Evolutionary conservation across 2,888 invertebrate species (phyloP).

Genomic region (Tinea trinotella): DNA sequence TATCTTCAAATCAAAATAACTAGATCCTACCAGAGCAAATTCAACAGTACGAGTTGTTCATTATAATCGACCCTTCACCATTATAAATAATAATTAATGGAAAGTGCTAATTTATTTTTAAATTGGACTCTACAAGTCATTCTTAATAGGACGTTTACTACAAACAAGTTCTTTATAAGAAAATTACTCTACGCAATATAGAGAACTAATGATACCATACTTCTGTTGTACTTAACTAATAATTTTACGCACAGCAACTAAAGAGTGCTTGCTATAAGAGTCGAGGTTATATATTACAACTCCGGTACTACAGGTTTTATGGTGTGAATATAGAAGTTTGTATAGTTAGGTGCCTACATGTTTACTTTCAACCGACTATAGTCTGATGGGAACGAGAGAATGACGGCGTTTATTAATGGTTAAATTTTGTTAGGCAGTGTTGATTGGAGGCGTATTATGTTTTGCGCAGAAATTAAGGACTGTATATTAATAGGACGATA

Average conservation of each 20-base stretch:
- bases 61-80: too few relatives aligned
- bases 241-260: not conserved
- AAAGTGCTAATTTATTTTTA: not conserved
- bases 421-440: conserved; percentile 22
- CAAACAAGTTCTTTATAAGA: conserved; percentile 48
- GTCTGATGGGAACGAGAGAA: conserved; percentile 31
- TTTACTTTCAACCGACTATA: conserved; percentile 24
- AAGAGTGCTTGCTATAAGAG: not conserved
- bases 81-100: too few relatives aligned
- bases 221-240: conserved; percentile 9
- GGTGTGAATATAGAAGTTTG: conserved; percentile 16
- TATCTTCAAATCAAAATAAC: too few relatives aligned
- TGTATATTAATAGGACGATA: conserved; percentile 6
- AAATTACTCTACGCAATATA: conserved; percentile 36
- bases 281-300: conserved; percentile 17
- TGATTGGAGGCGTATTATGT: conserved; percentile 31
- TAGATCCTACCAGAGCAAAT: too few relatives aligned
- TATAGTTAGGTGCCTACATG: conserved; percentile 16
- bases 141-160: conserved; percentile 20
- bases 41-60: too few relatives aligned
- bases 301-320: conserved; percentile 17
- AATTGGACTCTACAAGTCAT: not conserved
- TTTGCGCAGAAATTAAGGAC: conserved; percentile 14
- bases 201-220: conserved; percentile 41
- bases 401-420: conserved; percentile 27